Evolutionary conservation across 2,113 vertebrate genomes (phyloP).

Genomic region (Xenopus laevis): DNA sequence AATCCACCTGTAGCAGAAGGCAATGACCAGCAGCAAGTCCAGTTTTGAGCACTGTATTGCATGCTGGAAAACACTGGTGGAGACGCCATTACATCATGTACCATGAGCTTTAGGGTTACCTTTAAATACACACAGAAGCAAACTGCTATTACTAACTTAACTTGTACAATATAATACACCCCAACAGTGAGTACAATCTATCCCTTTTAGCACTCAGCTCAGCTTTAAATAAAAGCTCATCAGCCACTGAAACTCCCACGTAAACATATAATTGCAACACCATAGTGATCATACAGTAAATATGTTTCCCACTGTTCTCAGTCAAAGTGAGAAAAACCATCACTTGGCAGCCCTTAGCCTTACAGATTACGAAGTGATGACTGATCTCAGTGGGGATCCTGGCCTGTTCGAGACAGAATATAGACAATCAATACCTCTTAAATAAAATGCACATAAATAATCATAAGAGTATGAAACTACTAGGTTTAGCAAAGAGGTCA

Average conservation of each 20-base stretch:
- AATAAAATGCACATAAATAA: not conserved
- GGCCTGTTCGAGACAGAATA: not conserved
- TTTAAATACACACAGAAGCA: no score
- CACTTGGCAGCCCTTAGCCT: not conserved
- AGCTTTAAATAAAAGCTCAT: not conserved
- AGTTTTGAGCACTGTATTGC: no score
- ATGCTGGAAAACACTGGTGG: no score
- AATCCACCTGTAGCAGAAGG: no score
- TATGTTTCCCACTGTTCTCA: not conserved
- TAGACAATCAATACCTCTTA: not conserved
- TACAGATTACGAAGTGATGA: not conserved
- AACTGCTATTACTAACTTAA: not conserved
- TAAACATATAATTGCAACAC: not conserved
- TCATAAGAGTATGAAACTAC: not conserved
- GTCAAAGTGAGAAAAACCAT: not conserved
- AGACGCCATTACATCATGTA: no score
- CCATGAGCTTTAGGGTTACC: no score
- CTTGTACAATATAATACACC: not conserved
- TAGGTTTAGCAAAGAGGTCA: not conserved
- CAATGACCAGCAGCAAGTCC: no score
- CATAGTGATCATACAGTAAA: not conserved
- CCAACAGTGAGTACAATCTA: not conserved
- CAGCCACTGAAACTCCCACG: not conserved
- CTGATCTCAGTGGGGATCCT: not conserved
- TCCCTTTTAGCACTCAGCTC: not conserved